Base-by-base conservation (phyloP, 1,140 invertebrate species). In the Caenorhabditis inopinata region DNA sequence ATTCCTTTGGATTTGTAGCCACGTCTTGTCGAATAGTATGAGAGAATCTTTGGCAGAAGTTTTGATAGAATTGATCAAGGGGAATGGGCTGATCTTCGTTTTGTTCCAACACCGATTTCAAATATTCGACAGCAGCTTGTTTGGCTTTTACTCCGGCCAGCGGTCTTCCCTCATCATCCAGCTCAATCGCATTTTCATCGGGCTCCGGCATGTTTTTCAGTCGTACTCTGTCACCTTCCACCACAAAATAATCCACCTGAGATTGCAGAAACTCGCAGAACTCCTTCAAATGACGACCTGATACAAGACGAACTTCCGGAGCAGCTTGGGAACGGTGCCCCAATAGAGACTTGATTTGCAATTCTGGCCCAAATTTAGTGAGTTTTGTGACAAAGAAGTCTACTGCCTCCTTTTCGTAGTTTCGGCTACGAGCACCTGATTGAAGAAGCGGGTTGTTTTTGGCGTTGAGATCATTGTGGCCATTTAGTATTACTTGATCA, bases 341-440 rank as follows among this genome's bases (percentile, higher is more conserved):
- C 18, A 96, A 90, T 47, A 97, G 91, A 89, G 94, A 95, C 89
- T 94, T 94, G 32, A 97, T 95, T 9, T 95, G 46, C 93, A 4
- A 93, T 94, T 79, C 94, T 93, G 82, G 93, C 92, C 45, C 95
- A 94, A 89, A 96, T 95, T 89, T 96, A 93, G 62, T 91, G 85
- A 96, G 91, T 90, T 96, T 95, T 87, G 93, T 92, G 16, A 93
- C 93, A 90, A 97, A 97, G 91, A 97, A 97, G 88, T 96, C 94
- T 80, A 96, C 94, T 29, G 96, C 95, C 90, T 96, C 94, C 87
- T 93, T 92, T 77, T 93, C 94, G 88, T 96, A 96, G 88, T 96
- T 94, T 82, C 94, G 92, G 85, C 93, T 93, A 81, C 91, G 91
- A 91, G 76, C 89, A 18, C 89, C 79, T 82, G 83, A 87, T 89